A percentile compares a stretch with the other conserved stretches of the same genome.
phyloP scores from a whole-genome alignment of 2,888 invertebrate genomes.

The Salticus scenicus region DNA sequence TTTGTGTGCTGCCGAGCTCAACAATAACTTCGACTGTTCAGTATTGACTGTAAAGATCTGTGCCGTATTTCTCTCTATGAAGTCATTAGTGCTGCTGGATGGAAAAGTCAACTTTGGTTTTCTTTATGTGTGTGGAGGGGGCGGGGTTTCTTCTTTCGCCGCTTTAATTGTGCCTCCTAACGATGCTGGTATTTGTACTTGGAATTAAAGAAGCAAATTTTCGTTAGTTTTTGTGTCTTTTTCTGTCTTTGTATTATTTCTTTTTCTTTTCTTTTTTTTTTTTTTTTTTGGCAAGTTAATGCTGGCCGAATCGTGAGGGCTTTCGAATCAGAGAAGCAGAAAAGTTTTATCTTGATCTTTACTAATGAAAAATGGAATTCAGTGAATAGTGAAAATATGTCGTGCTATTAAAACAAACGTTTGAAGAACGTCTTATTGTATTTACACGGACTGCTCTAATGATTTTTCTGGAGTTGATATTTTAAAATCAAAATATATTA shows the following conservation, averaged over 20 bases:
- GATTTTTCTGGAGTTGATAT: too few species aligned
- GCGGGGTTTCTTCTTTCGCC: conserved; percentile 47
- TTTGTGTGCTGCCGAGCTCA: conserved; percentile 13
- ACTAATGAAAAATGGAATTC: neutral
- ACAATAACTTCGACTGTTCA: conserved; percentile 15
- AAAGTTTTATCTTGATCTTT: neutral
- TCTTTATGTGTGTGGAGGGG: conserved; percentile 41
- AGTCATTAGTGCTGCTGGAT: conserved; percentile 58
- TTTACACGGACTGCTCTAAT: too few species aligned
- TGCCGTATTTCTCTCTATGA: conserved; percentile 54
- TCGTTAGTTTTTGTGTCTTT: conserved; percentile 50
- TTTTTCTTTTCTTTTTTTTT: conserved; percentile 1
- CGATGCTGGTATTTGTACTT: conserved; percentile 56
- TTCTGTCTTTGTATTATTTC: neutral
- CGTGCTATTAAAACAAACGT: neutral
- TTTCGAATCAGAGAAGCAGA: neutral
- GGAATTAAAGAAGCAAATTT: conserved; percentile 63
- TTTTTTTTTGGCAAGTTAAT: neutral
- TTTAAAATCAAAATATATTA: too few species aligned
- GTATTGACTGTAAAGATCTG: conserved; percentile 55
- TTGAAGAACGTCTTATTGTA: too few species aligned
- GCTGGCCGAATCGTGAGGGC: conserved; percentile 26
- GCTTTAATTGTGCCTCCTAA: conserved; percentile 62
- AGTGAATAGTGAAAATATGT: neutral
- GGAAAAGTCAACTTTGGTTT: conserved; percentile 66